Evolutionary conservation across 1,140 invertebrate species (phyloP).

Genomic region (Hesperophylax magnus): DNA sequence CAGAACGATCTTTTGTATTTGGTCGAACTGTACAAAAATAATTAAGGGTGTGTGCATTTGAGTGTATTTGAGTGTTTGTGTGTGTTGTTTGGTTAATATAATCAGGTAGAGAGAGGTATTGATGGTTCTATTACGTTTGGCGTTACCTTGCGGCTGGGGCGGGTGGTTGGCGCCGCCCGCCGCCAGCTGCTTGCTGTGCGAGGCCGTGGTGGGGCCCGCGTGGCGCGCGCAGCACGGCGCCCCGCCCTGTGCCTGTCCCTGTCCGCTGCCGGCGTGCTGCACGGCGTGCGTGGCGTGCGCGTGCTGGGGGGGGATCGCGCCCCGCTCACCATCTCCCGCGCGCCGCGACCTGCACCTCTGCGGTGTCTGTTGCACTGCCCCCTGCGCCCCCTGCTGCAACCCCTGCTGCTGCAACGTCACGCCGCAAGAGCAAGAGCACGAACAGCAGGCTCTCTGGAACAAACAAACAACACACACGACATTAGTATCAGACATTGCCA

Average conservation of each 20-base stretch:
- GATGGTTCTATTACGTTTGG: conserved; percentile 69
- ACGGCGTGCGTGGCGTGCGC: conserved; percentile 49
- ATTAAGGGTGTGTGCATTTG: too few relatives aligned
- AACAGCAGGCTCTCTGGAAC: conserved; percentile 56
- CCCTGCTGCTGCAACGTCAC: conserved; percentile 57
- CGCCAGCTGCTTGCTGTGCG: conserved; percentile 80
- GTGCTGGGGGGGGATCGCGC: conserved; percentile 76
- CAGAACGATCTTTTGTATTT: too few relatives aligned
- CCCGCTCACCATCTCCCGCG: conserved; percentile 64
- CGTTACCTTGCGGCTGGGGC: conserved; percentile 77
- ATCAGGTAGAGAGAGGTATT: conserved; percentile 42
- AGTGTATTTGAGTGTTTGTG: not conserved
- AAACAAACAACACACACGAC: not conserved
- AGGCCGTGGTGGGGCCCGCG: conserved; percentile 77
- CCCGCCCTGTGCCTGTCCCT: conserved; percentile 61
- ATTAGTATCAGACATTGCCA: not conserved
- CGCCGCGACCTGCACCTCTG: conserved; percentile 45
- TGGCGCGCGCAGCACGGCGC: conserved; percentile 62
- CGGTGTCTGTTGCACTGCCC: conserved; percentile 60
- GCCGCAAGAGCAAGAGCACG: conserved; percentile 55
- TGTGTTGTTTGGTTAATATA: conserved; percentile 13
- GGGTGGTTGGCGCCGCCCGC: conserved; percentile 76
- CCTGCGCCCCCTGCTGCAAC: conserved; percentile 72
- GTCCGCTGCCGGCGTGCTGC: conserved; percentile 59
- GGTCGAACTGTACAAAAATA: too few relatives aligned